These are phyloP conservation scores for Anarhynchus alexandrinus DNA, from an alignment of 2,113 vertebrate species.

Conservation along the genomic window DNA sequence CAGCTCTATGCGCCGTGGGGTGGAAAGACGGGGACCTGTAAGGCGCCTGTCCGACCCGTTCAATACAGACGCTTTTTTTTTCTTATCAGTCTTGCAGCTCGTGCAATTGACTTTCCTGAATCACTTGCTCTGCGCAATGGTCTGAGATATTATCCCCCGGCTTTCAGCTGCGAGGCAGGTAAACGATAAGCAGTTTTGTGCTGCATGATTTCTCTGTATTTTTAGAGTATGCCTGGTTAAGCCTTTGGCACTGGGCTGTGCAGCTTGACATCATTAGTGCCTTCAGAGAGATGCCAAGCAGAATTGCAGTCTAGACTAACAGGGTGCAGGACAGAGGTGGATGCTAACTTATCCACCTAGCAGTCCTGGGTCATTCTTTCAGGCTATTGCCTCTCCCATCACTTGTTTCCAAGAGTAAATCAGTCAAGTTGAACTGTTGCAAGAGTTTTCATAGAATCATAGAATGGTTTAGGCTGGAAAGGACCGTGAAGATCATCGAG, in stretches of 20 bases:
- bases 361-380: neutral
- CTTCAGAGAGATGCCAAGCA: neutral
- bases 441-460: neutral
- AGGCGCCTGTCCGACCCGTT: fast-evolving
- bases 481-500: no score
- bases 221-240: neutral
- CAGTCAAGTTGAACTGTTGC: neutral
- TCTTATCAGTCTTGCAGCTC: neutral
- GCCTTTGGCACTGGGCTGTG: neutral
- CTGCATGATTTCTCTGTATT: neutral
- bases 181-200: neutral
- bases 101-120: neutral
- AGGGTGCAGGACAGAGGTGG: neutral
- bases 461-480: no score
- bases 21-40: neutral
- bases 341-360: neutral
- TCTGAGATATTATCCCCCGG: neutral
- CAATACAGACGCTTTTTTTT: neutral
- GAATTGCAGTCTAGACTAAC: neutral
- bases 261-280: neutral
- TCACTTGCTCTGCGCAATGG: neutral
- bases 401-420: neutral
- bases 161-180: neutral
- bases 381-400: neutral
- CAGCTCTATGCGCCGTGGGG: neutral